Evolutionary conservation across 2,797 vertebrate genomes (phyloP).

Genomic region (Chanos chanos): DNA sequence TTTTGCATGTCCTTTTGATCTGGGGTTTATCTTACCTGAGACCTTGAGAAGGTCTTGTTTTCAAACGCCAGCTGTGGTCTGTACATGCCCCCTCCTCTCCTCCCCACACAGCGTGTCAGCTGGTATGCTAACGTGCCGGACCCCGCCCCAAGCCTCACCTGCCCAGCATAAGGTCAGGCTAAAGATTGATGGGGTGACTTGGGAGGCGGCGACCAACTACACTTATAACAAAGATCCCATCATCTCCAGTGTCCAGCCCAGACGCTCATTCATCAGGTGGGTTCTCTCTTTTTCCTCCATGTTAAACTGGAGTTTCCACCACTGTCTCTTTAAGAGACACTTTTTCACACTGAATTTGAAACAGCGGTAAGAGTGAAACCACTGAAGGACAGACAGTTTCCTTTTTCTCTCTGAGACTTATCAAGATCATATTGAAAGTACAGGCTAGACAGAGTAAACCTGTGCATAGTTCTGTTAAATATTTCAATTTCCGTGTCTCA

Average conservation of each 20-base stretch:
- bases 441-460: too few relatives aligned
- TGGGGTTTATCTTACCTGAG: too few relatives aligned
- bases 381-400: too few relatives aligned
- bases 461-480: too few relatives aligned
- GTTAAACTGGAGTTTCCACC: too few relatives aligned
- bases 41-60: not conserved
- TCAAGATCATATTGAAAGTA: too few relatives aligned
- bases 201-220: slow-evolving; percentile 66
- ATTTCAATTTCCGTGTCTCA: too few relatives aligned
- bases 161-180: slow-evolving; percentile 75
- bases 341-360: too few relatives aligned
- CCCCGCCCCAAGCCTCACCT: slow-evolving; percentile 71
- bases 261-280: slow-evolving; percentile 92
- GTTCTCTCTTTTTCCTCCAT: slow-evolving; percentile 30
- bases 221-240: slow-evolving; percentile 87
- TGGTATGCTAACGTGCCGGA: slow-evolving; percentile 81
- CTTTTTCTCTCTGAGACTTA: too few relatives aligned
- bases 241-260: slow-evolving; percentile 85
- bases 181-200: slow-evolving; percentile 79
- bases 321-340: too few relatives aligned
- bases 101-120: slow-evolving; percentile 63
- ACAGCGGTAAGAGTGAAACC: too few relatives aligned
- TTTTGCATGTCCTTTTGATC: not conserved
- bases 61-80: slow-evolving; percentile 1
- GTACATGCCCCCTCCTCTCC: slow-evolving; percentile 19